Evolutionary conservation across 2,113 vertebrate genomes (phyloP), one percentile per base, ranked within the genome.

Genomic region (Axis porcinus): DNA sequence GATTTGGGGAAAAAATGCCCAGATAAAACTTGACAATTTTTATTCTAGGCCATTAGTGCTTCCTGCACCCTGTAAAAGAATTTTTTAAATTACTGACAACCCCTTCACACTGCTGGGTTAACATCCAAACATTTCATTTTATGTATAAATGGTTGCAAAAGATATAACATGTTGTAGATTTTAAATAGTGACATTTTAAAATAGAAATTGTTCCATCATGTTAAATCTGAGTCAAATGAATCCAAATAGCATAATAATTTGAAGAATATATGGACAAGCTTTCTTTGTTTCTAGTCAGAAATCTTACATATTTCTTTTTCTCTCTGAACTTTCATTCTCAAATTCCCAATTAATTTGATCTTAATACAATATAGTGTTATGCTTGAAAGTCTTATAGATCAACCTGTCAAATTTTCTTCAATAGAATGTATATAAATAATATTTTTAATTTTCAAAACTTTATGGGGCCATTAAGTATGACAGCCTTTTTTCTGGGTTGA

Each of bases 181-280:
- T 97, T 87, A 76, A 97, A 95, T 83, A 94, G 92, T 89, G 10
- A 30, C 15, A 92, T 85, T 94, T 79, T 62, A 25, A 95, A 94
- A 91, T 62, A 83, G 21, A 70, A 97, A 89, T 43, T 84, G 17
- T 83, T 76, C 33, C 78, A 70, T 93, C 27, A 30, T 54, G 21
- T 86, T 95, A 93, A 88, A 70, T 91, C 10, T 89, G n/a, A 91
- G 58, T 58, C 40, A 97, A 43, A 85, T 54, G n/a, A 92, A 67
- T 91, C 33, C 81, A 91, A 97, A 95, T 40, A 54, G 4, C 40
- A 91, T 13, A 92, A 25, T 43, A 89, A 94, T 89, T 91, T 91
- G 27, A 91, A 82, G 8, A 89, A 33, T 67, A 60, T 8, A 88
- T 62, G 28, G 89, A 67, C 25, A 91, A 97, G 17, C 30, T 94